These are phyloP conservation scores for Nerophis ophidion DNA, from an alignment of 2,113 vertebrate genomes.

Conservation along the genomic window DNA sequence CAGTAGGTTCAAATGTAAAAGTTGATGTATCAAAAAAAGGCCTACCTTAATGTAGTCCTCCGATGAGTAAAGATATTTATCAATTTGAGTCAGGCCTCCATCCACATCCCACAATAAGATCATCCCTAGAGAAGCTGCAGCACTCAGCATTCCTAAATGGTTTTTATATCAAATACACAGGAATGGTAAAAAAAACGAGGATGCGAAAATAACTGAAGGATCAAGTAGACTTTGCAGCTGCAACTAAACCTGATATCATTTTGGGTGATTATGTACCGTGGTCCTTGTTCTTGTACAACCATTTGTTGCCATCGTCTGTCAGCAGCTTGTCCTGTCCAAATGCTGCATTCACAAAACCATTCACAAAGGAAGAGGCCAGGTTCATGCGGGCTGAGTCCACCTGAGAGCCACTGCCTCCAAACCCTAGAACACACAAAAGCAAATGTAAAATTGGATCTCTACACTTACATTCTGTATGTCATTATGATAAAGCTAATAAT, in stretches of 20 bases:
- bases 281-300: slow-evolving; percentile 99
- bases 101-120: slow-evolving; percentile 97
- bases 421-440: slow-evolving; percentile 70
- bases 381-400: slow-evolving; percentile 99
- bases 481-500: background rate
- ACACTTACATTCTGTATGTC: background rate
- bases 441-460: background rate
- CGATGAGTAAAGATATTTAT: slow-evolving; percentile 97
- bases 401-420: slow-evolving; percentile 93
- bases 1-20: no score
- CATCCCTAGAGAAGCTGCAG: slow-evolving; percentile 92
- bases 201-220: background rate
- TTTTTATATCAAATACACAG: background rate
- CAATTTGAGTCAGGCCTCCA: slow-evolving; percentile 93
- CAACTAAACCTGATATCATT: no score
- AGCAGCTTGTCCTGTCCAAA: slow-evolving; percentile 97
- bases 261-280: slow-evolving; percentile 57
- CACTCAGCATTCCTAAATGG: slow-evolving; percentile 89
- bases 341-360: slow-evolving; percentile 95
- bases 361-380: slow-evolving; percentile 95
- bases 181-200: background rate
- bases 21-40: no score
- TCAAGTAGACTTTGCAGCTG: background rate
- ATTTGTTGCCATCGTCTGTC: slow-evolving; percentile 97
- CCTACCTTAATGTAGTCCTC: slow-evolving; percentile 97